Evolutionary conservation across 2,113 vertebrate species (phyloP).

Genomic region (Acanthisitta chloris): DNA sequence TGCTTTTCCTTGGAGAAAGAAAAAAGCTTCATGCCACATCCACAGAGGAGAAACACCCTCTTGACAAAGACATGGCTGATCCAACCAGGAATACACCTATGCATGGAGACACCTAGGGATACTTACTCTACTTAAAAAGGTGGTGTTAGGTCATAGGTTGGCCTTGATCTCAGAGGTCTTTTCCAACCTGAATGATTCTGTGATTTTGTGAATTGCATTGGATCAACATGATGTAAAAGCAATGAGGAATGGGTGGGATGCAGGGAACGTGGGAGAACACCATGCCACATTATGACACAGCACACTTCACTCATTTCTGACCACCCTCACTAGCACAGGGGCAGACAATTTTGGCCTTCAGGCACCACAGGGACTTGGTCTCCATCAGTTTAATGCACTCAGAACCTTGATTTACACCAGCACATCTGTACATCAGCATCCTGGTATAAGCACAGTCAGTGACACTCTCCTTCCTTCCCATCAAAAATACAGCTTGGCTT

Average conservation of each 20-base stretch:
- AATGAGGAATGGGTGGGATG: neutral
- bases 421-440: neutral
- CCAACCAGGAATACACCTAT: neutral
- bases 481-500: neutral
- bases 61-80: neutral
- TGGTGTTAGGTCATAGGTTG: too few relatives aligned
- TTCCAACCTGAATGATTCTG: too few relatives aligned
- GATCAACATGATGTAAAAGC: rapidly evolving
- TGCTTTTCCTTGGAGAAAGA: neutral
- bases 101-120: neutral
- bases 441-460: rapidly evolving
- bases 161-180: too few relatives aligned
- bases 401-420: neutral
- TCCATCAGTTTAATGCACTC: neutral
- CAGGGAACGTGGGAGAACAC: neutral
- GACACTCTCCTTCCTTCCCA: neutral
- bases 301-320: neutral
- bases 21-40: rapidly evolving
- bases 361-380: neutral
- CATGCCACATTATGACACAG: rapidly evolving
- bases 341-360: rapidly evolving
- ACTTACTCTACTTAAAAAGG: neutral
- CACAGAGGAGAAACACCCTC: neutral
- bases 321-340: neutral
- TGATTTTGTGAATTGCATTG: neutral